phyloP scores from a whole-genome alignment of 53 echinoderm and acorn worm genomes.

The Paracentrotus lividus region DNA sequence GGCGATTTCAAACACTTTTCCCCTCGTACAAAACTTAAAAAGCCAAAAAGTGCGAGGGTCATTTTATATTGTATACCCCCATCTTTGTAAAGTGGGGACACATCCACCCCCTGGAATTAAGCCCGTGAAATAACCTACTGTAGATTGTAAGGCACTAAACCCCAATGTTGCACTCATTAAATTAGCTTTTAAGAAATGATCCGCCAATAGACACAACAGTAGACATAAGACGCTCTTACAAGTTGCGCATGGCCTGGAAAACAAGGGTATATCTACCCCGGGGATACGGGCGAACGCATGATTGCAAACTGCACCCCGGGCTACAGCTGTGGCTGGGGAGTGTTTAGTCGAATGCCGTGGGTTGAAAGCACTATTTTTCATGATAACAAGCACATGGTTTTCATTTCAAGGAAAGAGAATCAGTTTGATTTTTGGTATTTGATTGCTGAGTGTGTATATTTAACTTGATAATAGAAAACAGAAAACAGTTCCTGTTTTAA shows the following conservation, averaged over 20 bases:
- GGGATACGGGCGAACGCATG: constrained; percentile 11
- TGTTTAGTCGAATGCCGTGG: background rate
- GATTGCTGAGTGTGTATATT: background rate
- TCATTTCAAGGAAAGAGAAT: background rate
- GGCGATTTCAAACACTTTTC: too few relatives aligned
- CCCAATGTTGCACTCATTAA: background rate
- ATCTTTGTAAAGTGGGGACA: too few relatives aligned
- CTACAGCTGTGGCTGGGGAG: constrained; percentile 23
- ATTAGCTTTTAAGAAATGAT: background rate
- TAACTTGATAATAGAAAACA: background rate
- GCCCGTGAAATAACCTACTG: too few relatives aligned
- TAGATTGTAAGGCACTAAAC: too few relatives aligned
- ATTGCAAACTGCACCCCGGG: constrained; percentile 19
- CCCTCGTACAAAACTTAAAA: too few relatives aligned
- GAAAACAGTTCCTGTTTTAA: background rate
- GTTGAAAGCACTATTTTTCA: constrained; percentile 37
- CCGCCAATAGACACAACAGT: background rate
- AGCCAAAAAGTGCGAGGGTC: too few relatives aligned
- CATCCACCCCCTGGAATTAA: too few relatives aligned
- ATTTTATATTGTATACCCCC: too few relatives aligned
- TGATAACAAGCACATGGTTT: background rate
- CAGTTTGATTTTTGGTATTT: constrained; percentile 1
- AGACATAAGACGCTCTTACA: background rate
- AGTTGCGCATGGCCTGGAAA: background rate
- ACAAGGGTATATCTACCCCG: background rate